These are phyloP conservation scores for Coregonus sp. DNA, from an alignment of 2,797 vertebrate species.

Conservation along the genomic window DNA sequence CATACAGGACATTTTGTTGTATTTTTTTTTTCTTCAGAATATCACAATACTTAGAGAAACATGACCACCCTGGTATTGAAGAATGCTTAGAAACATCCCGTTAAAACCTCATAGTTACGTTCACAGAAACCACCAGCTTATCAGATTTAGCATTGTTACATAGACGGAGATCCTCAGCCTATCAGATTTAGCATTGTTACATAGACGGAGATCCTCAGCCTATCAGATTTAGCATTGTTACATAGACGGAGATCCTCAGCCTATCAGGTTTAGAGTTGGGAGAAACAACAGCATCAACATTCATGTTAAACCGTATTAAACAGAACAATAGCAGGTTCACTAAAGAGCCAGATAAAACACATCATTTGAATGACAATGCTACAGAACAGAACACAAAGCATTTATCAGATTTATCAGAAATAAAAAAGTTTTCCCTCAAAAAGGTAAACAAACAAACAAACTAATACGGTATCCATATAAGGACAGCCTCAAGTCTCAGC, in stretches of 20 bases:
- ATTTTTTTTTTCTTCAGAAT: slow-evolving; percentile 29
- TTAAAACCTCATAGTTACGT: slow-evolving; percentile 4
- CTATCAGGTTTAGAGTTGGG: slow-evolving; percentile 6
- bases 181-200: background rate
- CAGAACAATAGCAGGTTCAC: slow-evolving; percentile 57
- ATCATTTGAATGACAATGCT: too few relatives aligned
- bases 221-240: too few relatives aligned
- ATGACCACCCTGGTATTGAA: slow-evolving; percentile 49
- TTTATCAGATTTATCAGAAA: slow-evolving; percentile 39
- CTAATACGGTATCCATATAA: too few relatives aligned
- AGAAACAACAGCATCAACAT: slow-evolving; percentile 43
- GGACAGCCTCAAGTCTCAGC: too few relatives aligned
- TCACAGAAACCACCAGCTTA: background rate
- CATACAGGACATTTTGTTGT: too few relatives aligned
- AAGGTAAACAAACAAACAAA: slow-evolving; percentile 31
- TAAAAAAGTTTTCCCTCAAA: slow-evolving; percentile 20
- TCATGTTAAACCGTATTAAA: slow-evolving; percentile 39
- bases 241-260: too few relatives aligned
- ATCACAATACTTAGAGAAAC: slow-evolving; percentile 64
- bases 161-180: slow-evolving; percentile 10
- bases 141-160: slow-evolving; percentile 13
- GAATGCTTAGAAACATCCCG: slow-evolving; percentile 10
- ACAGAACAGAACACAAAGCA: slow-evolving; percentile 58
- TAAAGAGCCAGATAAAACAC: slow-evolving; percentile 42
- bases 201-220: slow-evolving; percentile 9